These are phyloP conservation scores for Leptobrachium leishanense DNA, from an alignment of 2,113 vertebrate species.

Conservation along the genomic window DNA sequence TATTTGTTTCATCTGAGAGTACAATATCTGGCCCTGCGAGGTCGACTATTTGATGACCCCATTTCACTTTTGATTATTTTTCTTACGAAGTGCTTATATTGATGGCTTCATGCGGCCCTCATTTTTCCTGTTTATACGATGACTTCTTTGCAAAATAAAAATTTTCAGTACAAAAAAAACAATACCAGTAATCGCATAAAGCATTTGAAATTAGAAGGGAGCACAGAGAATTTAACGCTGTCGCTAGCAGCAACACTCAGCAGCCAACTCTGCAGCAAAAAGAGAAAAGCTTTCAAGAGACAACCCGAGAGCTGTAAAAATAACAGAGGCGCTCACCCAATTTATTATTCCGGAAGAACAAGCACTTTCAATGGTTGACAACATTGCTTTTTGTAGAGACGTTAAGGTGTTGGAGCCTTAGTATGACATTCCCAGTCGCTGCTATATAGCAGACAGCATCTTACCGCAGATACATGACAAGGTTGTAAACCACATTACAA, in stretches of 20 bases:
- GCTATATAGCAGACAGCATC: not conserved
- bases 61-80: too few relatives aligned
- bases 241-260: not conserved
- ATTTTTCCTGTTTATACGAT: too few relatives aligned
- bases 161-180: too few relatives aligned
- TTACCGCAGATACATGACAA: not conserved
- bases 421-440: not conserved
- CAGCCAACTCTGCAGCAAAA: not conserved
- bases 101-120: too few relatives aligned
- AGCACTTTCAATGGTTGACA: not conserved
- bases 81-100: too few relatives aligned
- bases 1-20: too few relatives aligned
- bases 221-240: not conserved
- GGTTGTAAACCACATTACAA: not conserved
- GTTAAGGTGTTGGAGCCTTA: not conserved
- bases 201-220: conserved; percentile 48
- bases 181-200: conserved; percentile 38
- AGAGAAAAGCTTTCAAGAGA: not conserved
- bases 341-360: not conserved
- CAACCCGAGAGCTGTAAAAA: not conserved
- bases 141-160: too few relatives aligned
- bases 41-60: too few relatives aligned
- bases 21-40: too few relatives aligned
- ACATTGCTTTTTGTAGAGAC: not conserved
- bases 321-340: not conserved